phyloP scores from a whole-genome alignment of 2,113 vertebrate genomes.

The Calyptommatus sinebrachiatus region DNA sequence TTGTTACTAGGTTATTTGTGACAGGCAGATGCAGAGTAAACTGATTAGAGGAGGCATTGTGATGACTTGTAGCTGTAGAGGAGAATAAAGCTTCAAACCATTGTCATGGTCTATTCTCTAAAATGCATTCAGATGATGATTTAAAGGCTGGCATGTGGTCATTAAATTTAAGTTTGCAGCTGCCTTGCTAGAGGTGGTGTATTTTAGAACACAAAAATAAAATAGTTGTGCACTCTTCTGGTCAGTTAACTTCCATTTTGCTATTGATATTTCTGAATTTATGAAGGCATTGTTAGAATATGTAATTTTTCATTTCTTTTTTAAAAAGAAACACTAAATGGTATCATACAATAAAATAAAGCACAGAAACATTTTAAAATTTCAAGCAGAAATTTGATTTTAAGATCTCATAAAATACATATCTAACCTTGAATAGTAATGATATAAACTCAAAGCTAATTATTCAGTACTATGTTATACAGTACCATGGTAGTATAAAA shows the following conservation, averaged over 20 bases:
- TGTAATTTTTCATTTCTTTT: neutral
- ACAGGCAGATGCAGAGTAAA: constrained; percentile 83
- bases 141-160: constrained; percentile 62
- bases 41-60: constrained; percentile 76
- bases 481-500: too few species aligned
- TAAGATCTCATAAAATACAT: neutral
- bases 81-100: constrained; percentile 69
- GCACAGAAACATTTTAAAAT: neutral
- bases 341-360: neutral
- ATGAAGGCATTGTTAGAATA: constrained; percentile 23
- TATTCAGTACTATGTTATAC: too few species aligned
- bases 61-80: constrained; percentile 76
- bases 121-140: constrained; percentile 67
- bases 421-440: too few species aligned
- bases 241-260: constrained; percentile 55
- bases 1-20: constrained; percentile 85
- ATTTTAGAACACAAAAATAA: constrained; percentile 44
- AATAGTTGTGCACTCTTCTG: constrained; percentile 20
- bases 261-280: constrained; percentile 53
- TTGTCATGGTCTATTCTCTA: constrained; percentile 65
- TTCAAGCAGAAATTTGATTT: neutral
- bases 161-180: constrained; percentile 58
- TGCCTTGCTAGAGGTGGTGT: constrained; percentile 43
- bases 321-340: neutral
- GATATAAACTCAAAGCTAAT: too few species aligned